Base-by-base conservation (phyloP, 2,797 vertebrate genomes). In the Pantherophis vulpinus region DNA sequence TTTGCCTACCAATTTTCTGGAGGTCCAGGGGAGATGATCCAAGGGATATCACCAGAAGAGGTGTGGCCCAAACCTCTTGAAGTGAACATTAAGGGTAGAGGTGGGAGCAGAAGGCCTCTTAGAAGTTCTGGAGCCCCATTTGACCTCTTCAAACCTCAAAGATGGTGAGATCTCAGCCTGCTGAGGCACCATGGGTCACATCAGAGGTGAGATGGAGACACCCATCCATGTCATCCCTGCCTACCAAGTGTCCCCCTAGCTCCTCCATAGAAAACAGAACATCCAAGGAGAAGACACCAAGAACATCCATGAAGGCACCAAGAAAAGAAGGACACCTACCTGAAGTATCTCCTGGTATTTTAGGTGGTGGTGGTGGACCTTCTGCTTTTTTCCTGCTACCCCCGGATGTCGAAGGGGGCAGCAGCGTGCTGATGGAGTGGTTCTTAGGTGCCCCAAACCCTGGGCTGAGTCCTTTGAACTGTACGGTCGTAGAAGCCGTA, bases 341-440 rank as follows among this genome's bases (percentile, higher is more conserved):
- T 98, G 98, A 97, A 96, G 97, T 97, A 94, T 98, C 98, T 86
- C 97, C 98, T 91, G 97, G 96, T 56, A 97, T 96, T 2, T 98
- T 96, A 0, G 98, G 98, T 0, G 97, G 97, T 20, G 97, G 96
- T 79, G 93, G 74, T 47, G 74, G 74, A 47, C 2, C 95, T 1
- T 97, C 97, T 2, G 88, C 93, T 5, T 93, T 88, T 92, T 97
- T 97, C 55, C 96, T 96, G 0, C 94, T 54, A 3, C 96, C 96
- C 94, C 96, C 94, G 94, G 97, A 97, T 0, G 97, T 97, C 1
- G 97, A 93, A 2, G 97, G 95, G 0, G 98, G 97, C 91, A 97
- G 96, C 1, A 95, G 91, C 55, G 98, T 98, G 97, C 98, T 96
- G 89, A 92, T 87, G 0, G 97, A 96, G 94, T 94, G 88, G 94